Conservation (phyloP, 2,797 vertebrate species). For the Sebastes wilsoni region DNA sequence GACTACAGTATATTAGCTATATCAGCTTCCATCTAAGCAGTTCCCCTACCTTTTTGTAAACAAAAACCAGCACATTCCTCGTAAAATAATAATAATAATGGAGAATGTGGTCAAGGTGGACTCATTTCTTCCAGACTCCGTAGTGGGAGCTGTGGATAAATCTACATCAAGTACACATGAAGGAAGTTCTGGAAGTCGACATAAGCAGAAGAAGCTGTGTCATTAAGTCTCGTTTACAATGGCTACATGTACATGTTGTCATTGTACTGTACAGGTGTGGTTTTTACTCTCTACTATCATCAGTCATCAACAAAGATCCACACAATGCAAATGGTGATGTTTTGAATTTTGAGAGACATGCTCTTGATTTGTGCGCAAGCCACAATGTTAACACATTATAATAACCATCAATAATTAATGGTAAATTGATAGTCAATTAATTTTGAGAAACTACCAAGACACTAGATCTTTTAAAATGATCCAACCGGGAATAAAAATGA, state of each 20-base stretch:
- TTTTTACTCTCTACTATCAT: not conserved
- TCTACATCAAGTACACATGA: too few relatives aligned
- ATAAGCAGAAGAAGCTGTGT: too few relatives aligned
- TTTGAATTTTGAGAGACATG: not conserved
- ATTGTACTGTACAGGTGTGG: not conserved
- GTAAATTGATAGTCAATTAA: too few relatives aligned
- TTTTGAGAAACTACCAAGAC: too few relatives aligned
- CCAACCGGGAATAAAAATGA: too few relatives aligned
- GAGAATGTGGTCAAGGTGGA: too few relatives aligned
- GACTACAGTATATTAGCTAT: not conserved
- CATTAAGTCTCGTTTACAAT: not conserved
- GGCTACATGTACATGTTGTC: not conserved
- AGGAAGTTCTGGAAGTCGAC: too few relatives aligned
- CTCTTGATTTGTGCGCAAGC: not conserved
- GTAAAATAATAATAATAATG: too few relatives aligned
- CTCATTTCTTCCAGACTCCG: too few relatives aligned
- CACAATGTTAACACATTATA: too few relatives aligned
- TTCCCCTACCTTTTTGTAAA: not conserved
- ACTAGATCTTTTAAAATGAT: too few relatives aligned
- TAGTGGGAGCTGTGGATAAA: accelerated
- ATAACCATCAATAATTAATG: too few relatives aligned
- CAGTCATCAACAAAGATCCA: not conserved
- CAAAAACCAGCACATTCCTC: not conserved
- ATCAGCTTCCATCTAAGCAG: not conserved
- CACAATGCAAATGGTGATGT: not conserved